Percentiles rank a stretch among this genome's conserved stretches.
These are phyloP conservation scores for Drosophila melanosoma DNA, from an alignment of 2,888 invertebrate genomes.

Conservation along the genomic window DNA sequence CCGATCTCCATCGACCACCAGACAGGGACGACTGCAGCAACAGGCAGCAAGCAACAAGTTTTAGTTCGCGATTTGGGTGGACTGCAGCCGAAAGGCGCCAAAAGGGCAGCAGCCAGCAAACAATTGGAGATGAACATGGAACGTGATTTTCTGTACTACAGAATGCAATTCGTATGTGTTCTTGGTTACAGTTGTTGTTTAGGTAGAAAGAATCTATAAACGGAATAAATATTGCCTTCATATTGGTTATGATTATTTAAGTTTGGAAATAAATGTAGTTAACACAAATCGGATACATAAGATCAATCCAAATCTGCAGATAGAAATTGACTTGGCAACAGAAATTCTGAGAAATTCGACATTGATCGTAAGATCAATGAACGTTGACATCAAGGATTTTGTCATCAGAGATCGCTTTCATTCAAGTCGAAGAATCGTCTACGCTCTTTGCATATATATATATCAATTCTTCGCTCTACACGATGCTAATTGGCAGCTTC, in stretches of 20 bases:
- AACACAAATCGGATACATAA: too few species aligned
- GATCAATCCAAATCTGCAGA: neutral
- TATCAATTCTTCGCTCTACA: slow-evolving; percentile 39
- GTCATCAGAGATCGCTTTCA: slow-evolving; percentile 42
- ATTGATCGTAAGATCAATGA: slow-evolving; percentile 63
- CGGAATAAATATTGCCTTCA: too few species aligned
- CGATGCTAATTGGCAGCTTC: slow-evolving; percentile 72
- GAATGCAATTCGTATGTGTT: neutral
- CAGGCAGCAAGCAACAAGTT: slow-evolving; percentile 35
- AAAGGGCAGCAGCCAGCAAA: slow-evolving; percentile 35
- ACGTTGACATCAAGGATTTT: slow-evolving; percentile 77
- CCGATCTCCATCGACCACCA: slow-evolving; percentile 11
- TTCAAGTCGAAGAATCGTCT: neutral
- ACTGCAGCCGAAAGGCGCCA: slow-evolving; percentile 19
- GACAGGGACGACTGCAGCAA: slow-evolving; percentile 2
- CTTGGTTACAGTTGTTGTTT: neutral
- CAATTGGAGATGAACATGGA: slow-evolving; percentile 27
- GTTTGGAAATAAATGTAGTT: too few species aligned
- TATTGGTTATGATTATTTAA: neutral
- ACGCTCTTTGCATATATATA: slow-evolving; percentile 49
- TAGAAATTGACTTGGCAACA: slow-evolving; percentile 38
- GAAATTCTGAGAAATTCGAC: neutral
- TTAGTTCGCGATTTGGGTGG: neutral
- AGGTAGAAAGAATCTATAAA: neutral
- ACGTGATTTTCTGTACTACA: neutral